Conservation (phyloP, 2,888 invertebrate genomes). For the Cephonodes hylas region DNA sequence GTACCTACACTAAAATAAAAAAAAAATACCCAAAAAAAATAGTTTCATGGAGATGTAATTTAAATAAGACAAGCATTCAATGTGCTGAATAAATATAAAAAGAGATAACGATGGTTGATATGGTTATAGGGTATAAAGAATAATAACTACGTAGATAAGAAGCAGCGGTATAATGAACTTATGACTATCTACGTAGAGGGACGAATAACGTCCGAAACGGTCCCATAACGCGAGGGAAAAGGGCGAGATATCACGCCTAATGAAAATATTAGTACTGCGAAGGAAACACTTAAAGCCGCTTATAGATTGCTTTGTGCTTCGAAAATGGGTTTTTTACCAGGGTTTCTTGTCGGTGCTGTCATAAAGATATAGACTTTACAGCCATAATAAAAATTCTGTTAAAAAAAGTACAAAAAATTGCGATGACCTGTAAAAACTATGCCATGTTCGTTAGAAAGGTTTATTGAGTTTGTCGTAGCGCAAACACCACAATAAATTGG, state of each 20-base stretch:
- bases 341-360: background rate
- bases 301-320: background rate
- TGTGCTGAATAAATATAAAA: background rate
- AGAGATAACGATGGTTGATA: background rate
- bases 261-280: constrained; percentile 1
- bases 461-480: background rate
- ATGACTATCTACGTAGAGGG: background rate
- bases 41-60: too few relatives aligned
- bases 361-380: background rate
- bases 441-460: background rate
- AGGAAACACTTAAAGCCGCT: background rate
- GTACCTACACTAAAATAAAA: too few relatives aligned
- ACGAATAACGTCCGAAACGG: background rate
- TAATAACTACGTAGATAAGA: background rate
- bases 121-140: background rate
- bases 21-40: too few relatives aligned
- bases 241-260: background rate
- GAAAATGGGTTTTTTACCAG: background rate
- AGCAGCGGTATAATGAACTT: background rate
- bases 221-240: background rate
- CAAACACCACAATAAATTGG: constrained; percentile 5
- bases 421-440: background rate
- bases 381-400: background rate
- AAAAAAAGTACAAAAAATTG: background rate
- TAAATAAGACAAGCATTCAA: too few relatives aligned